Evolutionary conservation across 2,113 vertebrate genomes (phyloP), one percentile per base, ranked within the genome.

Genomic region (Blennius ocellaris): DNA sequence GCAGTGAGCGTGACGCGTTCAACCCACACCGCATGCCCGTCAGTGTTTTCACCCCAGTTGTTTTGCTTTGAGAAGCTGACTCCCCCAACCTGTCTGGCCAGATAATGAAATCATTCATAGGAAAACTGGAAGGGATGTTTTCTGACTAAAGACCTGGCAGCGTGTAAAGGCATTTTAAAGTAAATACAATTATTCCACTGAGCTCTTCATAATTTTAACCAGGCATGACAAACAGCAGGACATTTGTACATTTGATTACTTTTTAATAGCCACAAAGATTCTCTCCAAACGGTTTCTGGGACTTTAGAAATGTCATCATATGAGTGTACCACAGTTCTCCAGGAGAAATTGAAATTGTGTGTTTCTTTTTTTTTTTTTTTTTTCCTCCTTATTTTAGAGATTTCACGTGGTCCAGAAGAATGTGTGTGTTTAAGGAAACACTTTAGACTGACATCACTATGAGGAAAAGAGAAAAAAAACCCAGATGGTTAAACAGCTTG

Each of bases 41-140:
- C 39, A 55, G 30, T 66, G 68, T 69, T 81, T 77, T 62, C 55
- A 75, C 41, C 61, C 57, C 61, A 8, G 62, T 71, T 67, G 40
- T 40, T 84, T 86, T 41, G 15, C 64, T 76, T 79, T 54, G 64
- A 82, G 72, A 66, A 61, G 78, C 83, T 79, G 56, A 2, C 21
- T 4, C 73, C 66, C 43, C 11, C 68, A 63, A 84, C 52, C 85
- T 81, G 77, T 87, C 84, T 91, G 72, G 74, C 76, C 78, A 87
- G 73, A 82, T 82, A 82, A 87, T 91, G 87, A 85, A 70, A 78
- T 81, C 69, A 60, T 58, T 87, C 74, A 74, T 72, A 86, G 85
- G 82, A 87, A 88, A 92, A 82, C 48, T 83, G 82, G 62, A 87
- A 85, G 79, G 69, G 45, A 88, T 64, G 79, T 91, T 88, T 89